phyloP scores from a whole-genome alignment of 1,140 invertebrate species.

The Panonychus citri region DNA sequence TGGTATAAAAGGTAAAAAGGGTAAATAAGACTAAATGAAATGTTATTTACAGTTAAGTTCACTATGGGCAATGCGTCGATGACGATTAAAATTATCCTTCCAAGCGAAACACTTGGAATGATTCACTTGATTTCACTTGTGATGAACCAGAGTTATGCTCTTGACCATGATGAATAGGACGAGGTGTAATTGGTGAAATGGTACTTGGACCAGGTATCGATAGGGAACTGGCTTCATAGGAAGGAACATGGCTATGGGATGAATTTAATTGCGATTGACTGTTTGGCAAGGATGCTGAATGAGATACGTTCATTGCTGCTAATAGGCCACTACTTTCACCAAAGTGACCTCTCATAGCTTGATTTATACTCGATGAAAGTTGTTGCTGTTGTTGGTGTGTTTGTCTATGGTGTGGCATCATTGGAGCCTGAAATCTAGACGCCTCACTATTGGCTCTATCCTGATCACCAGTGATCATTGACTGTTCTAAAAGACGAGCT shows the following conservation, averaged over 20 bases:
- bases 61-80: conserved; percentile 13
- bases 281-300: neutral
- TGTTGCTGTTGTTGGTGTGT: conserved; percentile 16
- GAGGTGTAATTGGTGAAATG: neutral
- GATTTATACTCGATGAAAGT: neutral
- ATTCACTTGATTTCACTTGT: conserved; percentile 12
- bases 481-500: neutral
- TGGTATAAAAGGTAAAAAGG: too few species aligned
- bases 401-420: neutral
- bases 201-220: neutral
- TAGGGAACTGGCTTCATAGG: neutral
- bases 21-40: too few species aligned
- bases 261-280: neutral
- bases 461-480: conserved; percentile 1
- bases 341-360: neutral
- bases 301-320: neutral
- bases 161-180: neutral
- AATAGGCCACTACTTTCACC: neutral
- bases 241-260: neutral
- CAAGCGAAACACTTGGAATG: conserved; percentile 15
- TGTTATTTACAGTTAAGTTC: neutral
- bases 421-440: neutral
- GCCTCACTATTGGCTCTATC: neutral
- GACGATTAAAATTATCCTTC: conserved; percentile 15
- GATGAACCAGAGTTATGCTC: too few species aligned